A percentile compares a stretch with the other conserved stretches of the same genome.
Conservation (phyloP, 2,888 invertebrate genomes). For the Rugalucina vietnamica region DNA sequence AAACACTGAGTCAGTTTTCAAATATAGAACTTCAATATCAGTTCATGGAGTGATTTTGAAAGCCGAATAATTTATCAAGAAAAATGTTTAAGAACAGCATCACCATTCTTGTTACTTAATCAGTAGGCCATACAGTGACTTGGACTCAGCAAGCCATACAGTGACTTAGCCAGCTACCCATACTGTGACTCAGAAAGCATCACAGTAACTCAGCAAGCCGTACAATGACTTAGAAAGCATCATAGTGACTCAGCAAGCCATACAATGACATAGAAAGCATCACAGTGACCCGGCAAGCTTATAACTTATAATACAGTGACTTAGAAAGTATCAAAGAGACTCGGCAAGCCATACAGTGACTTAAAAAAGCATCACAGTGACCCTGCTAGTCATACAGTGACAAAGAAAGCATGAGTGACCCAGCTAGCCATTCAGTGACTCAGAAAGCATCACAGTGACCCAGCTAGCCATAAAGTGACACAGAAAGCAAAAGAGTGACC, state of each 20-base stretch:
- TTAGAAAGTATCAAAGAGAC: not conserved
- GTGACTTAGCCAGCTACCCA: too few species aligned
- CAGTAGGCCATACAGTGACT: too few species aligned
- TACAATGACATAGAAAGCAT: not conserved
- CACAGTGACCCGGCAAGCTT: not conserved
- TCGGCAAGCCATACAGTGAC: not conserved
- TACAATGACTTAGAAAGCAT: not conserved
- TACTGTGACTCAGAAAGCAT: too few species aligned
- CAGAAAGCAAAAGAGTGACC: not conserved
- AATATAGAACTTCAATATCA: too few species aligned
- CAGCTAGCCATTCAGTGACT: not conserved
- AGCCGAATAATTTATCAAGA: too few species aligned
- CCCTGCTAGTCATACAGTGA: not conserved
- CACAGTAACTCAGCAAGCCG: not conserved
- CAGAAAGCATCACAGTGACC: not conserved
- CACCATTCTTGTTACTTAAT: too few species aligned
- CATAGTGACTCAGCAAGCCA: not conserved
- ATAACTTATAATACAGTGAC: not conserved
- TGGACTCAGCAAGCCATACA: too few species aligned
- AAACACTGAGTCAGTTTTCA: not conserved
- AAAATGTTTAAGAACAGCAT: too few species aligned
- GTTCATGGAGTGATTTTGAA: too few species aligned
- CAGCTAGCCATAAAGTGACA: not conserved
- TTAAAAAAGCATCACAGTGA: not conserved
- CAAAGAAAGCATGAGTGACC: not conserved